A percentile compares a stretch with the other conserved stretches of the same genome.
phyloP scores from a whole-genome alignment of 2,888 invertebrate genomes.

The Idaea biselata region DNA sequence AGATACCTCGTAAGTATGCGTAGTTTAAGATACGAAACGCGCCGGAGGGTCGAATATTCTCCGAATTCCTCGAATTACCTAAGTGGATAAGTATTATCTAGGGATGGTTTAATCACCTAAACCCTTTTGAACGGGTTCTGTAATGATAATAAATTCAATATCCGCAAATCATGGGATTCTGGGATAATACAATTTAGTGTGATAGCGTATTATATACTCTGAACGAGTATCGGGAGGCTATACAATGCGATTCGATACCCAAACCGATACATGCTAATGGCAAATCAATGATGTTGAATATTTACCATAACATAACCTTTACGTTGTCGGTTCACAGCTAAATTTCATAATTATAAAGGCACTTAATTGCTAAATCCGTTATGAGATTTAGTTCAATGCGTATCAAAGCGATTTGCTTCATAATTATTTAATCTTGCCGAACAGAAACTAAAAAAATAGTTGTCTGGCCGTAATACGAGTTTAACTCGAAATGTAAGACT shows the following conservation, averaged over 20 bases:
- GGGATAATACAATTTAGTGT: conserved; percentile 32
- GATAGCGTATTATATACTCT: conserved; percentile 26
- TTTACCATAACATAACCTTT: conserved; percentile 31
- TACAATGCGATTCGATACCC: conserved; percentile 22
- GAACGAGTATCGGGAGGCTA: conserved; percentile 21
- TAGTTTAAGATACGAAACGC: conserved; percentile 5
- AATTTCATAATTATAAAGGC: conserved; percentile 20
- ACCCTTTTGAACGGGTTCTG: conserved; percentile 51
- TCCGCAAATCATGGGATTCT: conserved; percentile 54
- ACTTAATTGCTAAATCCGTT: conserved; percentile 8
- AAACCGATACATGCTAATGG: conserved; percentile 32
- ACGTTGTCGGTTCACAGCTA: conserved; percentile 28
- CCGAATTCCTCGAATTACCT: conserved; percentile 46
- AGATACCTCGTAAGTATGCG: conserved; percentile 13
- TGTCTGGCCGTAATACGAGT: too few species aligned
- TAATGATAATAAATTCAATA: conserved; percentile 68
- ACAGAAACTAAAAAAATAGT: too few species aligned
- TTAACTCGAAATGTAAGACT: too few species aligned
- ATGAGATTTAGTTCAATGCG: conserved; percentile 10
- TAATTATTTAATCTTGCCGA: too few species aligned
- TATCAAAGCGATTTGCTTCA: too few species aligned
- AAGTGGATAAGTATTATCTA: conserved; percentile 50
- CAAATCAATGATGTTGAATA: conserved; percentile 31
- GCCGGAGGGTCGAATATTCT: conserved; percentile 31
- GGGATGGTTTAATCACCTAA: conserved; percentile 59